Base-by-base conservation (phyloP, 2,113 vertebrate species). In the Microcebus tavaratra region DNA sequence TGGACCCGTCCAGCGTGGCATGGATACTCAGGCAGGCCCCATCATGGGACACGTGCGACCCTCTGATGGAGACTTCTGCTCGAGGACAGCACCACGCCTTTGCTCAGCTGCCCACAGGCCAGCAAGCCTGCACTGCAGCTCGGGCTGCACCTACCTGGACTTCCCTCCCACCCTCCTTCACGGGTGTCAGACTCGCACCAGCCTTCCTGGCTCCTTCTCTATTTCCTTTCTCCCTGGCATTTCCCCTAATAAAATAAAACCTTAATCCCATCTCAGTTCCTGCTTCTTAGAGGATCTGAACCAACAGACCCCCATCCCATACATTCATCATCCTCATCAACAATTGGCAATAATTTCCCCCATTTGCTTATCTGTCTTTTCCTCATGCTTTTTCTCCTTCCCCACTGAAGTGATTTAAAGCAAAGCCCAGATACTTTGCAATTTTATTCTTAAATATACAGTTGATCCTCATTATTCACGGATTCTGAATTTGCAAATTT, bases 181-280 rank as follows among this genome's bases (percentile, higher is more conserved):
- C 23, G 8, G 13, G 53, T 4, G 20, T 65, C 45, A 76, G 68
- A 48, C 59, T 90, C 9, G 3, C 5, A 10, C n/a, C 34, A 81
- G 34, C 15, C 68, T 65, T 45, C 15, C 86, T 81, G 87, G 67
- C 11, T 81, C 70, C 72, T 84, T 88, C 45, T 70, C 36, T 80
- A 21, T n/a, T 78, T 82, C 72, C 70, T 88, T 90, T 84, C 53
- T 87, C 57, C 70, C 5, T 23, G 36, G 31, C 15, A 65, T 68
- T 92, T 96, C 67, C 39, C 25, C 72, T 65, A 83, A 50, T 63
- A 79, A 73, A 84, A 93, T 23, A 17, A 86, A 75, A 63, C 50
- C 12, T 93, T 87, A 79, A 76, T 53, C 42, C 9, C 18, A 3
- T 72, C 12, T 48, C 63, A 14, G 48, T 85, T 83, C 50, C 82